Evolutionary conservation across 2,113 vertebrate genomes (phyloP).

Genomic region (Chaenogobius annularis): DNA sequence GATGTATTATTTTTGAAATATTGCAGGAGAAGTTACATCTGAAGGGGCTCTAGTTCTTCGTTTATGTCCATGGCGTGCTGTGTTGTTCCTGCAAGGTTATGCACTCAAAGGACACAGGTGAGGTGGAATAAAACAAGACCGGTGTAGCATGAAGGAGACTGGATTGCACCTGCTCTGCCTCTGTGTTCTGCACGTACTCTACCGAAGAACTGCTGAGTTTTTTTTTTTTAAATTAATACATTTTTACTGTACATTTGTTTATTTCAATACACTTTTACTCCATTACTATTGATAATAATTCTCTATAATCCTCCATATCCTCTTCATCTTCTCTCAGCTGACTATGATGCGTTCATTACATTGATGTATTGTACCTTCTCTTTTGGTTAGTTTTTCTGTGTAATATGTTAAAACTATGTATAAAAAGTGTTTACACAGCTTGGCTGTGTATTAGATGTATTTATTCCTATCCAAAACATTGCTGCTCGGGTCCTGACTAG

Average conservation of each 20-base stretch:
- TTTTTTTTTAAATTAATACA: background rate
- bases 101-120: slow-evolving; percentile 48
- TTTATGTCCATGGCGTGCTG: slow-evolving; percentile 19
- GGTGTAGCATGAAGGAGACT: slow-evolving; percentile 15
- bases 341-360: no score
- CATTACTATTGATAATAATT: background rate
- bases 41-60: slow-evolving; percentile 9
- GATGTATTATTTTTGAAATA: background rate
- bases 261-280: background rate
- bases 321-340: no score
- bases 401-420: no score
- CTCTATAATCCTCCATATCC: no score
- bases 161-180: background rate
- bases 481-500: no score
- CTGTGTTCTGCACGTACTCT: background rate
- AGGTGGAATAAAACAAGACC: slow-evolving; percentile 42
- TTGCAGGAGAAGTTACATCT: background rate
- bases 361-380: no score
- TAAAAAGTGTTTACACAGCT: no score
- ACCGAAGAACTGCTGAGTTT: background rate
- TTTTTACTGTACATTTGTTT: background rate
- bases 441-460: no score
- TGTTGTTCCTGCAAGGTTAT: slow-evolving; percentile 50
- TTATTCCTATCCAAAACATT: no score
- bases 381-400: no score